phyloP scores from a whole-genome alignment of 2,113 vertebrate genomes.

The Sapajus apella region DNA sequence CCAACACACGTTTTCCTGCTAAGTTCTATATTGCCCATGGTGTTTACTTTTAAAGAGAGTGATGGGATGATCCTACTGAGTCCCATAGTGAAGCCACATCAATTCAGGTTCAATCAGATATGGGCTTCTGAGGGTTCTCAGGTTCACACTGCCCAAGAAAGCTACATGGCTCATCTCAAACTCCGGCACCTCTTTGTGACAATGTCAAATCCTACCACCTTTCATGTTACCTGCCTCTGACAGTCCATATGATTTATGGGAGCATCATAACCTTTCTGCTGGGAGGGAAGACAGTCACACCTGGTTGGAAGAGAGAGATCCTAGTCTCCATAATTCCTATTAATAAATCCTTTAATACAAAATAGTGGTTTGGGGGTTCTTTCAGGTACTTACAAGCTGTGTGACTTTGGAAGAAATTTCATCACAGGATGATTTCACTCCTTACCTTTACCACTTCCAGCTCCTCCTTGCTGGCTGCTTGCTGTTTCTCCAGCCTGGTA shows the following conservation, averaged over 20 bases:
- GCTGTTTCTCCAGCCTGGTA: constrained; percentile 96
- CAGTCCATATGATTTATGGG: not conserved
- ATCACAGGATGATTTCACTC: fast-evolving
- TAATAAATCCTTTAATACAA: not conserved
- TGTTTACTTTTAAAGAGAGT: not conserved
- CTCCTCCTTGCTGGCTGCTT: constrained; percentile 95
- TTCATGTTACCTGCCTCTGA: not conserved
- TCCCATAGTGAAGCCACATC: not conserved
- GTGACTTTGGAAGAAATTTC: not conserved
- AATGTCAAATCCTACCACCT: not conserved
- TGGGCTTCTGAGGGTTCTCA: not conserved
- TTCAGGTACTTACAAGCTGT: fast-evolving
- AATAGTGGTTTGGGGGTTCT: too few relatives aligned
- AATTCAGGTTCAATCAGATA: not conserved
- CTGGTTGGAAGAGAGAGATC: not conserved
- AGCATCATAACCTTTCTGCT: not conserved
- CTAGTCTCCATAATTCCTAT: too few relatives aligned
- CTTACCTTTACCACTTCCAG: constrained; percentile 95
- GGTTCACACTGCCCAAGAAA: not conserved
- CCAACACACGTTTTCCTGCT: not conserved
- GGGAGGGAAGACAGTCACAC: not conserved
- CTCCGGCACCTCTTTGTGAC: too few relatives aligned
- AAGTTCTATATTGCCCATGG: not conserved
- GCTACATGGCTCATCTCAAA: not conserved
- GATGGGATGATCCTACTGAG: too few relatives aligned